A percentile compares a stretch with the other conserved stretches of the same genome.
phyloP scores from a whole-genome alignment of 2,113 vertebrate species.

The Prolemur simus region DNA sequence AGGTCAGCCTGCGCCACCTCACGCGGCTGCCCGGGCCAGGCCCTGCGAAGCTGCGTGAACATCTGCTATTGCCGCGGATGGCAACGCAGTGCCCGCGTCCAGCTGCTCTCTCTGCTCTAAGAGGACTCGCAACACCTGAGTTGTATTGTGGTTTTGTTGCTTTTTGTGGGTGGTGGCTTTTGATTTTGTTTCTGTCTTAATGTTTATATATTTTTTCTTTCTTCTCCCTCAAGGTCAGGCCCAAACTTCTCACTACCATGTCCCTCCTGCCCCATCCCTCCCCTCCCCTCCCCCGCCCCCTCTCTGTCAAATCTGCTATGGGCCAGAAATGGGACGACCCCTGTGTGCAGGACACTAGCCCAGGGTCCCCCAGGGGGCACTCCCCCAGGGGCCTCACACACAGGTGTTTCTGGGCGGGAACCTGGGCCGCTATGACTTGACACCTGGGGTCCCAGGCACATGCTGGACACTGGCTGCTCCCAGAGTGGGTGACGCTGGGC shows the following conservation, averaged over 20 bases:
- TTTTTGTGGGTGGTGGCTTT: neutral
- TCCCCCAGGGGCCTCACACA: too few relatives aligned
- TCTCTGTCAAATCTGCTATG: neutral
- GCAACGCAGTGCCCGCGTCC: fast-evolving
- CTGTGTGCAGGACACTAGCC: fast-evolving
- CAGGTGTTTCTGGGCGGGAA: neutral
- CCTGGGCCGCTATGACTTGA: neutral
- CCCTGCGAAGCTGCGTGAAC: neutral
- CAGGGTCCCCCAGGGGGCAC: fast-evolving
- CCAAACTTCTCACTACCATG: too few relatives aligned
- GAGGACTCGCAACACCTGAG: fast-evolving
- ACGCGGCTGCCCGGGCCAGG: fast-evolving
- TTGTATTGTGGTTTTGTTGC: fast-evolving
- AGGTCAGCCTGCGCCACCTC: fast-evolving
- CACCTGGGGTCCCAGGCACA: neutral
- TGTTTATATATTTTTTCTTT: neutral
- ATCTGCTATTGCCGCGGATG: fast-evolving
- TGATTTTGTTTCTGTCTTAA: neutral
- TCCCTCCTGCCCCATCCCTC: fast-evolving
- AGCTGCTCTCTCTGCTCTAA: neutral
- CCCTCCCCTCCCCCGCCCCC: fast-evolving
- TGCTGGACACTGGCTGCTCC: neutral
- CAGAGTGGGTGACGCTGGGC: fast-evolving
- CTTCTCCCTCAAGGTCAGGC: neutral
- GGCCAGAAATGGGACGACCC: fast-evolving